Base-by-base conservation (phyloP, 1,140 invertebrate species). In the Eufriesea mexicana region DNA sequence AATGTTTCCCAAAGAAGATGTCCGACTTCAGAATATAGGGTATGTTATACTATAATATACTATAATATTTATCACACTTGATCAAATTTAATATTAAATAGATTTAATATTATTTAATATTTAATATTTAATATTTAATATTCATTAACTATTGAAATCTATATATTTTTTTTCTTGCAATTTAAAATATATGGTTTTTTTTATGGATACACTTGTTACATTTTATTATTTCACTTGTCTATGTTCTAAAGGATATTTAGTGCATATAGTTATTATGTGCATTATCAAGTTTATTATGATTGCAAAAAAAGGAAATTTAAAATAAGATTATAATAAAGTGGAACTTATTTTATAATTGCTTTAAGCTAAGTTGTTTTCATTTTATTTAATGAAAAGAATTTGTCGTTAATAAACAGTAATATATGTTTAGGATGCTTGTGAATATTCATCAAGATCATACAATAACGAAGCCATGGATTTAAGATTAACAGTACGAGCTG, bases 1-100 rank as follows among this genome's bases (percentile, higher is more conserved):
- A 97, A 98, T 91, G 97, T 97, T 90, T 96, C 96, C 9, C 88
- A 91, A 86, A 83, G 86, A 71, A 83, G 86, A 57, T 88, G 73
- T 59, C 80, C 86, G 74, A 57, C 83, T 83, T 68, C 88, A 59
- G 91, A 94, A 77, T 90, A 93, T 83, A 95, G 92, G 28, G 93
- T 90, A 89, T 76, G 51, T 84, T 80, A 2, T n/a, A 25, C n/a
- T n/a, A n/a, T n/a, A n/a, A n/a, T n/a, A n/a, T n/a, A n/a, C n/a
- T n/a, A n/a, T n/a, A n/a, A n/a, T 23, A 23, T 14, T 68, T 25
- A 18, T 20, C 9, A 16, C 9, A 16, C 8, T n/a, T n/a, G 14
- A 35, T 23, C 45, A 5, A 8, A 23, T n/a, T 66, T 35, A 10
- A 66, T 64, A 45, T 66, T 45, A 14, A 54, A 54, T 5, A 49